Base-by-base conservation (phyloP, 2,797 vertebrate species). In the Karalla daura region DNA sequence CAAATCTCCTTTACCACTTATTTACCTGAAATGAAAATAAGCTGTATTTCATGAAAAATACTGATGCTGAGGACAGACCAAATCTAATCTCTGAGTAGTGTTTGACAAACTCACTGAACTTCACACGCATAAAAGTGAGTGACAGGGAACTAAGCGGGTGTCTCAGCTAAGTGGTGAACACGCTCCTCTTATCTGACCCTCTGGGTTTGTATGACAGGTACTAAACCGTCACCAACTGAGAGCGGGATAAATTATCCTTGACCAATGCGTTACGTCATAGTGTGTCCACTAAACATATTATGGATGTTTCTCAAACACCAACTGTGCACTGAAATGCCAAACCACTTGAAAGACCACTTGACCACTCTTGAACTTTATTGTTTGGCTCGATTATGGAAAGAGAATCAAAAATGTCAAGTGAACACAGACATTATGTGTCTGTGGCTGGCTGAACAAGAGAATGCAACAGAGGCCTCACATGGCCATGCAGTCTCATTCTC, bases 171-270 rank as follows among this genome's bases (percentile, higher is more conserved):
- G 12, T 14, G 2, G 2, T 13, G 15, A 18, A 25, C 7, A 5
- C 23, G 25, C 37, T 50, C 13, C 53, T 51, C 61, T 83, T 80
- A 72, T 80, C 51, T 35, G 21, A 61, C 12, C 13, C 23, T 24
- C 32, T 13, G n/a, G 2, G 9, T 58, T 50, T n/a, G 20, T 58
- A 55, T 59, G 76, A 43, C n/a, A 35, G 33, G 45, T 23, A 59
- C 49, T 71, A 35, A 14, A 56, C 55, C n/a, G 33, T 70, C 23
- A 25, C 4, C 49, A 35, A 71, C 62, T 56, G 15, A 76, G 64
- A 73, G 74, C 3, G 17, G 17, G 30, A 21, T 27, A 59, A 74
- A 70, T 47, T 32, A 49, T 59, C 50, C 12, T 20, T 12, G 37
- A 66, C 32, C 33, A 65, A 56, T 35, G 15, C 37, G 37, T 64